Conservation (phyloP, 2,113 vertebrate genomes). For the Bettongia penicillata region DNA sequence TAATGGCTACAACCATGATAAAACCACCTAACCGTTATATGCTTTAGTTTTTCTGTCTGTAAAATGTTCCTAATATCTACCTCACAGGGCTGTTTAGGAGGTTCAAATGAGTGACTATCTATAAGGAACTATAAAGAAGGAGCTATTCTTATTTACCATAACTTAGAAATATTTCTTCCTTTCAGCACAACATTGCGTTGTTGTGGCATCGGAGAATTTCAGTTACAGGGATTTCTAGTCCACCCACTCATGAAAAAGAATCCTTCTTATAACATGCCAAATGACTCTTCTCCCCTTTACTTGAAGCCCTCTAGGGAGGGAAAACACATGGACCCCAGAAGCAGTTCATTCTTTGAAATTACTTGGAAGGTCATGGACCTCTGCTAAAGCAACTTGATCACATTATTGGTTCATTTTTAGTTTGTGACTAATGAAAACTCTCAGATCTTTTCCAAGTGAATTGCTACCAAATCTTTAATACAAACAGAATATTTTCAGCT, state of each 20-base stretch:
- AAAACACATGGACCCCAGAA: not conserved
- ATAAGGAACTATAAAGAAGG: not conserved
- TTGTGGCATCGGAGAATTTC: not conserved
- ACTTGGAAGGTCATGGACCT: not conserved
- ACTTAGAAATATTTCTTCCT: not conserved
- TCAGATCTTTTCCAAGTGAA: not conserved
- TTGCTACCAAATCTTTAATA: not conserved
- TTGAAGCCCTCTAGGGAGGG: not conserved
- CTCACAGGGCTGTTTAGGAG: not conserved
- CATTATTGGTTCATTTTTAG: not conserved
- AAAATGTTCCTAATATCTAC: not conserved
- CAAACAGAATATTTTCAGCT: not conserved
- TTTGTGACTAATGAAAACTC: not conserved
- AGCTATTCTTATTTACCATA: not conserved
- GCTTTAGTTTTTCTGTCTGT: not conserved
- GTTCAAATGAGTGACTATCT: not conserved
- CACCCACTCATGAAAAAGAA: not conserved
- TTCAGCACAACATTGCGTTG: not conserved
- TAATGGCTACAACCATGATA: not conserved
- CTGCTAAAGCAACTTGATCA: not conserved
- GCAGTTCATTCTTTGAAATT: not conserved
- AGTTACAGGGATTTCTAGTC: not conserved
- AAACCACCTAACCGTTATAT: not conserved
- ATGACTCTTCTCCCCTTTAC: not conserved
- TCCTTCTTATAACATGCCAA: not conserved